Evolutionary conservation across 1,140 invertebrate genomes (phyloP), one percentile per base, ranked within the genome.

Genomic region (Drosophila setifemur): DNA sequence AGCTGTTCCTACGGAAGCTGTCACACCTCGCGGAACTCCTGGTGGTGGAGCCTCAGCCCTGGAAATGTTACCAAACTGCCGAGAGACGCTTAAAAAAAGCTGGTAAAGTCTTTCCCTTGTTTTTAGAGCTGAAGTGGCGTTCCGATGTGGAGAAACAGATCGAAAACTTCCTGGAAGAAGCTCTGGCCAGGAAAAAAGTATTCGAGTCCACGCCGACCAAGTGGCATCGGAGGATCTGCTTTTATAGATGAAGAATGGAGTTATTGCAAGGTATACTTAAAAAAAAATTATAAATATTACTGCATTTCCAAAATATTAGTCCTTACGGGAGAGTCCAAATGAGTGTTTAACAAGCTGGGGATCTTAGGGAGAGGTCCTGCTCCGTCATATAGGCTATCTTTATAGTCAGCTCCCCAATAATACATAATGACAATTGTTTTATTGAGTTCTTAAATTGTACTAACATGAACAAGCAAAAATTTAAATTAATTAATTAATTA

Each of bases 21-120:
- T 92, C 92, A 40, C 54, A 83, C 12, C 55, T 92, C 6, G 88
- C 93, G 1, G 91, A 93, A 29, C 91, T 93, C 28, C 81, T 96
- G 5, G 91, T 96, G 1, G 91, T 97, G 52, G 96, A 97, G 90
- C 95, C 95, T 2, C 96, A 97, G 82, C 93, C 94, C 3, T 96
- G 95, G 95, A 95, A 94, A 75, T 96, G 95, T 79, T 96, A 96
- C 63, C 92, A 92, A 89, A 94, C 92, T 50, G 96, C 95, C 0
- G 92, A 94, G 8, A 93, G 94, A 73, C 91, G 95, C 69, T 82
- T 96, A 60, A 94, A 94, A 72, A 91, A 93, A 71, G 91, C 92
- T 12, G 92, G 77, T 0, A 89, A 91, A 33, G 89, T 91, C 9
- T 96, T 96, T 89, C 92, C 93, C 0, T 66, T 93, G 4, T 93